A percentile compares a stretch with the other conserved stretches of the same genome.
These are phyloP conservation scores for Lerista edwardsae DNA, from an alignment of 2,797 vertebrate genomes.

Conservation along the genomic window DNA sequence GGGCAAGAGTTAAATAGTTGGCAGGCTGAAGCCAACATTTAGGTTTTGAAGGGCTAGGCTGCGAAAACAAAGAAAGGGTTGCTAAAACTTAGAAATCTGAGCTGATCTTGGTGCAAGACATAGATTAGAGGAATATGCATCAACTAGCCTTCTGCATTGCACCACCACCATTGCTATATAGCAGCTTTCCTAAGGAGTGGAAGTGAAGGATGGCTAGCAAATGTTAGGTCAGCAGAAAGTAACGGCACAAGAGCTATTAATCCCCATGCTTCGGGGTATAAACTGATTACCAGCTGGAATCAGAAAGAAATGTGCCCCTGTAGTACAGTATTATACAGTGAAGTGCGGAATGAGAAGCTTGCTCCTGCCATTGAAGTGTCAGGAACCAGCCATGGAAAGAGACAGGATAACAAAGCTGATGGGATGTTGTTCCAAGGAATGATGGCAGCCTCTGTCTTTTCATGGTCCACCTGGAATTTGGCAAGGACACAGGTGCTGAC, in stretches of 20 bases:
- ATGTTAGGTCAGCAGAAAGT: constrained; percentile 40
- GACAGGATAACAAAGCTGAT: constrained; percentile 9
- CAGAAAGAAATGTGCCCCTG: constrained; percentile 37
- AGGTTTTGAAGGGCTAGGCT: background rate
- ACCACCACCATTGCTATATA: background rate
- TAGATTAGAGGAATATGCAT: constrained; percentile 5
- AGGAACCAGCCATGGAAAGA: background rate
- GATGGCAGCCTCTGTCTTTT: background rate
- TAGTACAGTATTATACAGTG: constrained; percentile 23
- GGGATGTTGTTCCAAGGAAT: constrained; percentile 5
- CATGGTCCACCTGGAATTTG: background rate
- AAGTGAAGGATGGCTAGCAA: constrained; percentile 19
- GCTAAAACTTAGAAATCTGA: background rate
- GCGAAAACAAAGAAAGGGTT: background rate
- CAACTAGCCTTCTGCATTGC: constrained; percentile 13
- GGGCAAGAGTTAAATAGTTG: background rate
- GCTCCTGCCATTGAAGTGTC: constrained; percentile 8
- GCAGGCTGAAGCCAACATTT: background rate
- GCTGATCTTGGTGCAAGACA: background rate
- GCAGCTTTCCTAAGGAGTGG: background rate
- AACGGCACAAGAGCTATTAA: constrained; percentile 39
- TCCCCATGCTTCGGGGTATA: constrained; percentile 36
- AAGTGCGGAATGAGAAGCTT: constrained; percentile 1
- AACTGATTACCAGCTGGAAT: constrained; percentile 45
- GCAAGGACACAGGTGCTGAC: background rate